phyloP scores from a whole-genome alignment of 2,888 invertebrate species.

The Cantharis nigra region DNA sequence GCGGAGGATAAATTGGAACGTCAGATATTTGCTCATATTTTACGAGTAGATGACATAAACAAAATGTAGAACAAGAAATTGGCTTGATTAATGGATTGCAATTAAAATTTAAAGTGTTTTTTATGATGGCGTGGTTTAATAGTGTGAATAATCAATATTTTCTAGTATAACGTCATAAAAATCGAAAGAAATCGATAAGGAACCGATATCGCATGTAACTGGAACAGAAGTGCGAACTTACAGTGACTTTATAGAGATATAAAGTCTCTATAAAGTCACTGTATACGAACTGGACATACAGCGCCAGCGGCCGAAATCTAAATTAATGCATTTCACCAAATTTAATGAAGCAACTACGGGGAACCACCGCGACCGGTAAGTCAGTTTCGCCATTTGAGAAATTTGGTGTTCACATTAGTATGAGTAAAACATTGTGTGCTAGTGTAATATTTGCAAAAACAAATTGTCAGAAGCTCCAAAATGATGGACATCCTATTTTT shows the following conservation, averaged over 20 bases:
- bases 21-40: not conserved
- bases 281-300: too few species aligned
- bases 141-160: not conserved
- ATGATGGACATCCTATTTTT: not conserved
- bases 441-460: not conserved
- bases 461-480: not conserved
- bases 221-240: not conserved
- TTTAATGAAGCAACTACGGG: too few species aligned
- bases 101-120: not conserved
- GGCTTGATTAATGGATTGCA: not conserved
- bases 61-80: not conserved
- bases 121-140: not conserved
- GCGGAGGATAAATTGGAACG: not conserved
- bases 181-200: not conserved
- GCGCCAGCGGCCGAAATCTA: too few species aligned
- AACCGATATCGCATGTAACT: not conserved
- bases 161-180: not conserved
- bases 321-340: too few species aligned
- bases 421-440: not conserved
- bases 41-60: not conserved
- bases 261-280: too few species aligned
- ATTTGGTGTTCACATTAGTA: too few species aligned
- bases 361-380: too few species aligned
- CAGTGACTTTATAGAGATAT: too few species aligned
- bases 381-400: too few species aligned